phyloP scores from a whole-genome alignment of 2,113 vertebrate species.

The Gracilinanus agilis region DNA sequence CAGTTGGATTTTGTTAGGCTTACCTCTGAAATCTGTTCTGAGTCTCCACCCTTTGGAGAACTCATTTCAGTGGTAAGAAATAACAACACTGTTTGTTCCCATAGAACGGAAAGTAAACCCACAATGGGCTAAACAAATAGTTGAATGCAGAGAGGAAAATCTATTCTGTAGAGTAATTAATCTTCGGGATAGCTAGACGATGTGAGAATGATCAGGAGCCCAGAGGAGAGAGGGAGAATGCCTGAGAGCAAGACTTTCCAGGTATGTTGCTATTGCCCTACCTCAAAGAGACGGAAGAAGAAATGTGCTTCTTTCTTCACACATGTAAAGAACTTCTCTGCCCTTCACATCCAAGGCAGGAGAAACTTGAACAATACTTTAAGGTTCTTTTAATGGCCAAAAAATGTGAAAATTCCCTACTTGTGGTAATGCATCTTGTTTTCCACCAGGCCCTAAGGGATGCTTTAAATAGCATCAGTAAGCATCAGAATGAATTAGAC shows the following conservation, averaged over 20 bases:
- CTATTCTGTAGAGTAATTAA: slow-evolving; percentile 25
- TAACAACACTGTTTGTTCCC: slow-evolving; percentile 34
- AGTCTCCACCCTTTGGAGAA: slow-evolving; percentile 10
- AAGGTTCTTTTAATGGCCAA: slow-evolving; percentile 67
- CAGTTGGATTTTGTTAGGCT: slow-evolving; percentile 2
- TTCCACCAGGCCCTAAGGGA: slow-evolving; percentile 70
- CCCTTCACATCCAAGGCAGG: background rate
- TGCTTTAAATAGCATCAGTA: slow-evolving; percentile 74
- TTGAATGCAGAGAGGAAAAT: slow-evolving; percentile 48
- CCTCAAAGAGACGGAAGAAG: background rate
- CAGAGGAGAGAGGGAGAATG: background rate
- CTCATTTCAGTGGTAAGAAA: slow-evolving; percentile 2
- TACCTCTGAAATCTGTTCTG: background rate
- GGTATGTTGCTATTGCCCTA: slow-evolving; percentile 42
- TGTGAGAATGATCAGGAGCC: slow-evolving; percentile 1
- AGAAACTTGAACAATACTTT: slow-evolving; percentile 67
- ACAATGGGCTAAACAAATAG: slow-evolving; percentile 17
- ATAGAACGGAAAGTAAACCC: slow-evolving; percentile 31
- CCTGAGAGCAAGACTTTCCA: slow-evolving; percentile 16
- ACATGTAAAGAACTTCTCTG: slow-evolving; percentile 1
- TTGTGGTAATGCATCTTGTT: slow-evolving; percentile 64
- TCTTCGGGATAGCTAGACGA: slow-evolving; percentile 53
- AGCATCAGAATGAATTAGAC: slow-evolving; percentile 61
- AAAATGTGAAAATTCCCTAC: slow-evolving; percentile 50
- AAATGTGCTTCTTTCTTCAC: background rate